Conservation (phyloP, 2,888 invertebrate genomes). For the Nudaria mundana region DNA sequence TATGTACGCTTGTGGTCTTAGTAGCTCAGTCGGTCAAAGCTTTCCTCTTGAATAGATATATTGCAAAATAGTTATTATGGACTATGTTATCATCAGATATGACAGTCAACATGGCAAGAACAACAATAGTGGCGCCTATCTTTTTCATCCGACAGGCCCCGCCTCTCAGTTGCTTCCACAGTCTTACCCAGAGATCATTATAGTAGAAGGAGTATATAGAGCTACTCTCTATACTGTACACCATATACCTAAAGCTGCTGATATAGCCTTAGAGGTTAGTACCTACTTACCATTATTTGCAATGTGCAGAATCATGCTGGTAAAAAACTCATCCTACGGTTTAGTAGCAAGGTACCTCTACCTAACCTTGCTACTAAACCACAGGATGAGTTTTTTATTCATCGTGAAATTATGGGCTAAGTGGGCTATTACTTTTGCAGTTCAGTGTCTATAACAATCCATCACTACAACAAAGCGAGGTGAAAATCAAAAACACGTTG, state of each 20-base stretch:
- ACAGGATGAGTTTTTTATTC: no score
- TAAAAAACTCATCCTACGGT: no score
- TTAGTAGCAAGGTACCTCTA: no score
- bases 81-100: constrained; percentile 74
- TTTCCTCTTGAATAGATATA: no score
- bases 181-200: constrained; percentile 82
- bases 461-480: constrained; percentile 56
- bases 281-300: background rate
- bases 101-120: constrained; percentile 82
- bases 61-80: background rate
- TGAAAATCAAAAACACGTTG: constrained; percentile 62
- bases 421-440: no score
- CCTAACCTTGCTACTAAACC: no score
- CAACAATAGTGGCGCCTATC: constrained; percentile 95
- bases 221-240: constrained; percentile 76
- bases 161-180: constrained; percentile 80
- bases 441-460: constrained; percentile 64
- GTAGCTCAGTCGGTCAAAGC: no score
- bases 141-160: constrained; percentile 95
- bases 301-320: no score
- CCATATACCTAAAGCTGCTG: constrained; percentile 81
- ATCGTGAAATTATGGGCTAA: no score
- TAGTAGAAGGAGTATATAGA: constrained; percentile 89
- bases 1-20: no score
- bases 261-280: constrained; percentile 84